phyloP scores from a whole-genome alignment of 2,888 invertebrate species.

The Nipponacmea schrenckii region DNA sequence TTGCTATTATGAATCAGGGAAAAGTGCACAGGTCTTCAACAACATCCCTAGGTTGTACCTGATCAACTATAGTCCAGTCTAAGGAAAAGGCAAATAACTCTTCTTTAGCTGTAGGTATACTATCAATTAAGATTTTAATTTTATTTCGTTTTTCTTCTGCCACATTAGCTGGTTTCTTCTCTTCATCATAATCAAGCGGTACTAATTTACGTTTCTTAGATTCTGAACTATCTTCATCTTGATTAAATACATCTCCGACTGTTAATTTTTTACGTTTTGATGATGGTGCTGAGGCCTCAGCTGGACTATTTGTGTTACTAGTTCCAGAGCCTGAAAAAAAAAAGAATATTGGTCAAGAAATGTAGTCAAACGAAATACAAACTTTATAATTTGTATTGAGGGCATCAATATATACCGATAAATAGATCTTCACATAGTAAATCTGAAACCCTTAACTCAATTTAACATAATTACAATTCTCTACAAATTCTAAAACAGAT shows the following conservation, averaged over 20 bases:
- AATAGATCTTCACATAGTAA: too few relatives aligned
- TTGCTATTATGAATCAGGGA: too few relatives aligned
- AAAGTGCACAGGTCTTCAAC: too few relatives aligned
- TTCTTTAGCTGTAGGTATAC: conserved; percentile 97
- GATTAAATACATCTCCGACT: conserved; percentile 86
- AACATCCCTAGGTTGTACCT: conserved; percentile 66
- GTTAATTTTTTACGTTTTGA: conserved; percentile 77
- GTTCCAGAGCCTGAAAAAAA: conserved; percentile 12
- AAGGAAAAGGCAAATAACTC: conserved; percentile 94
- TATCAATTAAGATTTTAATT: conserved; percentile 96
- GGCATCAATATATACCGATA: too few relatives aligned
- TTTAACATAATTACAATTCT: too few relatives aligned
- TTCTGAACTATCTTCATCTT: conserved; percentile 72
- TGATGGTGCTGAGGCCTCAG: conserved; percentile 22
- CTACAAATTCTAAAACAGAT: too few relatives aligned
- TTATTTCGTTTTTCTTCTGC: conserved; percentile 93
- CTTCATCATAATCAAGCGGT: conserved; percentile 61
- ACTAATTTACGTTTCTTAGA: conserved; percentile 80
- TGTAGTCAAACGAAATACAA: background rate
- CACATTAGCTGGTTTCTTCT: conserved; percentile 54
- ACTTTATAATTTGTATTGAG: too few relatives aligned
- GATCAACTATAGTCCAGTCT: conserved; percentile 87
- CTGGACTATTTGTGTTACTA: conserved; percentile 26
- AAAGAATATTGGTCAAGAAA: too few relatives aligned
- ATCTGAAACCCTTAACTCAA: too few relatives aligned